Conservation (phyloP, 2,113 vertebrate genomes). For the Nymphicus hollandicus region DNA sequence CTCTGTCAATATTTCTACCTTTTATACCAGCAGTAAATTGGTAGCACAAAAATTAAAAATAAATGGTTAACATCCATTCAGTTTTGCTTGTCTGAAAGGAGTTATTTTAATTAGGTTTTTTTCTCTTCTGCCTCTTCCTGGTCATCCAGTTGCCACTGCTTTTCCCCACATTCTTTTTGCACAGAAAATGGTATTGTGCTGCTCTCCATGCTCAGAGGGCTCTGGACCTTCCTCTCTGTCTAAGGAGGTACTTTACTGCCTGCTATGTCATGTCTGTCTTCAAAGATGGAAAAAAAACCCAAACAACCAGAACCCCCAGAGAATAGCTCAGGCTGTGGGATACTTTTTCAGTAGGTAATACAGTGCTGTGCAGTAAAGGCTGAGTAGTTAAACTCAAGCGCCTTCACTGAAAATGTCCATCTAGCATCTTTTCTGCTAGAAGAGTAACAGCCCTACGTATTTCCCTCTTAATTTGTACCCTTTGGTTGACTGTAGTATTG, state of each 20-base stretch:
- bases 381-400: background rate
- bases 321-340: background rate
- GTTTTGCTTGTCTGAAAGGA: background rate
- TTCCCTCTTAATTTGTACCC: slow-evolving; percentile 36
- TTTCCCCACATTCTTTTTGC: background rate
- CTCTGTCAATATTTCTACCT: background rate
- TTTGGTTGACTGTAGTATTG: slow-evolving; percentile 29
- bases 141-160: background rate
- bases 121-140: background rate
- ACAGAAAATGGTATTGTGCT: rapidly evolving
- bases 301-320: background rate
- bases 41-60: background rate
- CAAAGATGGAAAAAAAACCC: background rate
- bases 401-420: background rate
- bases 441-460: slow-evolving; percentile 18
- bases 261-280: background rate
- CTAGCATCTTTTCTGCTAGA: background rate
- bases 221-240: background rate
- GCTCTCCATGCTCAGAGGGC: background rate
- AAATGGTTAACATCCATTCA: background rate
- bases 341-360: background rate
- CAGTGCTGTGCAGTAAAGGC: background rate
- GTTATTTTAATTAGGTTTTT: background rate
- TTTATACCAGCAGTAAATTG: background rate
- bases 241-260: background rate